Conservation (phyloP, 2,113 vertebrate species). For the Pyrgilauda ruficollis region DNA sequence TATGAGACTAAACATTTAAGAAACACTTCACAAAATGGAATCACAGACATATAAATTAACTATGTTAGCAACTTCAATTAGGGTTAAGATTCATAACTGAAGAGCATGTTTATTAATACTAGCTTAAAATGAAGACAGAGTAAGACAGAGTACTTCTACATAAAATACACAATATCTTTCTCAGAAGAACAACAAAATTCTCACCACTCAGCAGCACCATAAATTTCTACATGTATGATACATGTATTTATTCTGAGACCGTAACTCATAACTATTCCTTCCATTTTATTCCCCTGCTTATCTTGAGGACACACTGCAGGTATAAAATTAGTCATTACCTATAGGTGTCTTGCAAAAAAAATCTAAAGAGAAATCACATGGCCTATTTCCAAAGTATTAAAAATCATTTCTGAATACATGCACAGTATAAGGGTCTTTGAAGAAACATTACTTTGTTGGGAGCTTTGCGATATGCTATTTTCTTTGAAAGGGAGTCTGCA, state of each 20-base stretch:
- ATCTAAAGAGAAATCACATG: not conserved
- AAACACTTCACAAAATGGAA: not conserved
- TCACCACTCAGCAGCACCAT: not conserved
- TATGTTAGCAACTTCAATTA: not conserved
- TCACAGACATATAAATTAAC: not conserved
- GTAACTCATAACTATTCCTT: not conserved
- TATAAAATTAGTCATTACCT: not conserved
- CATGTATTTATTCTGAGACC: not conserved
- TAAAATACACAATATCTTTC: not conserved
- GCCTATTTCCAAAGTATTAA: not conserved
- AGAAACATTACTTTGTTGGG: not conserved
- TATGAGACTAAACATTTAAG: not conserved
- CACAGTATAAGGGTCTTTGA: not conserved
- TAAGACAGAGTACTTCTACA: not conserved
- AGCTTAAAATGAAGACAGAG: not conserved
- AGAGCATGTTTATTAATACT: not conserved
- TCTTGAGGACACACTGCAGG: not conserved
- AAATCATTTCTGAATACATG: not conserved
- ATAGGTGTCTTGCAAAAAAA: not conserved
- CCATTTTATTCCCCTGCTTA: not conserved
- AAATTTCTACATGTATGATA: not conserved
- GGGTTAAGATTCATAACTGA: not conserved
- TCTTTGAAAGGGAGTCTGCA: not conserved
- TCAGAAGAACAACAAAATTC: not conserved
- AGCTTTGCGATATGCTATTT: not conserved